Evolutionary conservation across 2,113 vertebrate genomes (phyloP).

Genomic region (Actenoides hombroni): DNA sequence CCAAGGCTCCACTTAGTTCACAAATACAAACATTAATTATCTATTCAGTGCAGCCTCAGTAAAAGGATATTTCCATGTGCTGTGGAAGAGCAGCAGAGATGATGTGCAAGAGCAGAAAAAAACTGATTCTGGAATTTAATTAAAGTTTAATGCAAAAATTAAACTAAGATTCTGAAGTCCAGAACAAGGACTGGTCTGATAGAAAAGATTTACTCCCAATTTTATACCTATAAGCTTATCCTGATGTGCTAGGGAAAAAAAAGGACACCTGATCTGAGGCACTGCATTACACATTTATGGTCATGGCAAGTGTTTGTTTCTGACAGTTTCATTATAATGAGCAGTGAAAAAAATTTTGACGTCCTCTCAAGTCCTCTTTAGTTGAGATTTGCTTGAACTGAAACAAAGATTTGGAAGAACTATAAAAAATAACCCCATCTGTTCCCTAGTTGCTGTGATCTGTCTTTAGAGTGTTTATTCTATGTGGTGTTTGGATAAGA

Average conservation of each 20-base stretch:
- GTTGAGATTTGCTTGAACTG: background rate
- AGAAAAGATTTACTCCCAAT: background rate
- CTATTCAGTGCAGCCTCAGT: background rate
- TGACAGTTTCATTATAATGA: background rate
- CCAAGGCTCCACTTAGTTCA: background rate
- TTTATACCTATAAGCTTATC: background rate
- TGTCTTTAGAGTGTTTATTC: background rate
- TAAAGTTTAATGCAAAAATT: background rate
- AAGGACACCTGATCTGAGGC: background rate
- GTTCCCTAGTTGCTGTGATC: background rate
- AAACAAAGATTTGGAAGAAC: background rate
- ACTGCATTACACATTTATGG: background rate
- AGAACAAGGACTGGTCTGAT: background rate
- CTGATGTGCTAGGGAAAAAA: background rate
- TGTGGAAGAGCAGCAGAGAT: background rate
- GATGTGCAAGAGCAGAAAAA: background rate
- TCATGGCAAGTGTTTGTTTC: background rate
- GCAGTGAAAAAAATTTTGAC: background rate
- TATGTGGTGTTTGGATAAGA: background rate
- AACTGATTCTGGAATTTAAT: background rate
- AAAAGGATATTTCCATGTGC: background rate
- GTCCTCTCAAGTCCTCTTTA: background rate
- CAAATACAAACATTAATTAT: background rate
- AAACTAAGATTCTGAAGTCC: background rate
- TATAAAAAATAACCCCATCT: conserved; percentile 22